Percentiles rank a stretch among this genome's conserved stretches.
phyloP scores from a whole-genome alignment of 2,113 vertebrate genomes.

The Sporophila hypoxantha region DNA sequence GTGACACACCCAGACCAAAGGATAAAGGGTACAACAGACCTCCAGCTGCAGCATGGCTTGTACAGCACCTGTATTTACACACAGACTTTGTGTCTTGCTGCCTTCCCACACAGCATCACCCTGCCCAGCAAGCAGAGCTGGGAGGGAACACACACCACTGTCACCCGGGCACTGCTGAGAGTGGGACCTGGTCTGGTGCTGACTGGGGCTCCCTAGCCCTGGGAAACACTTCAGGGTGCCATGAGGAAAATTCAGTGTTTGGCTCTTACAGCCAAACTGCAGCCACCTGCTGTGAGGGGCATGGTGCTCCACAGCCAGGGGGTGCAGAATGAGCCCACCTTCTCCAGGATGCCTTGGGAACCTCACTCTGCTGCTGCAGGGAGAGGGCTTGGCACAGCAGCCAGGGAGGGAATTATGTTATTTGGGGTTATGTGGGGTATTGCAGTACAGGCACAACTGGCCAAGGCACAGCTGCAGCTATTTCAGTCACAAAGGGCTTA shows the following conservation, averaged over 20 bases:
- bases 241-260: background rate
- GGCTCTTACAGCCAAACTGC: background rate
- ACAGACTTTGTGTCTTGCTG: background rate
- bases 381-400: background rate
- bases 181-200: fast-evolving
- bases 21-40: background rate
- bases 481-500: background rate
- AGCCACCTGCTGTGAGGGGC: background rate
- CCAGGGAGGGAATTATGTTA: background rate
- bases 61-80: background rate
- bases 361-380: background rate
- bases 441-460: background rate
- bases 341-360: background rate
- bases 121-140: background rate
- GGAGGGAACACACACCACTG: background rate
- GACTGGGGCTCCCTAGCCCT: fast-evolving
- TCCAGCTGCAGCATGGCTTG: fast-evolving
- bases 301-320: background rate
- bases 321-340: background rate
- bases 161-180: background rate
- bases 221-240: background rate
- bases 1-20: background rate
- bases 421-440: background rate
- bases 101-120: fast-evolving
- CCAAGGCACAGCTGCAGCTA: background rate